These are phyloP conservation scores for Caenorhabditis sp. DNA, from an alignment of 2,888 invertebrate genomes.

Conservation along the genomic window DNA sequence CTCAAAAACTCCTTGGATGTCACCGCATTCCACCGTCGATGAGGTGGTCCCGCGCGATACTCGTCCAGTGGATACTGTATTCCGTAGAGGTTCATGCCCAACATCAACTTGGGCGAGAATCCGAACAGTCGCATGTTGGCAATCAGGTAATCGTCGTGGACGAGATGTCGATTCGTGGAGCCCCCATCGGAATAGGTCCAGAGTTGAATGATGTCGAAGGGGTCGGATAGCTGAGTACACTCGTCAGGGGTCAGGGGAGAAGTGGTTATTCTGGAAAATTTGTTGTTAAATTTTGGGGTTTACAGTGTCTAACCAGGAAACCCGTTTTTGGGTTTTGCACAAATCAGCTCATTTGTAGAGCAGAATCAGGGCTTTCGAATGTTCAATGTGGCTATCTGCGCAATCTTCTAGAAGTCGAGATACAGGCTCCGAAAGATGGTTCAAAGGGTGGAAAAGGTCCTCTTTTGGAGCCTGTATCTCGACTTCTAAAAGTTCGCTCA, in stretches of 20 bases:
- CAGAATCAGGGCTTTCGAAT: too few relatives aligned
- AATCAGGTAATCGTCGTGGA: background rate
- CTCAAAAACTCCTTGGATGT: background rate
- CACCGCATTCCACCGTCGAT: background rate
- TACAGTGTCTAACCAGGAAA: too few relatives aligned
- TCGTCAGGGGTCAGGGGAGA: background rate
- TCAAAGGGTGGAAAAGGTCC: too few relatives aligned
- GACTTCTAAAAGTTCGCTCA: too few relatives aligned
- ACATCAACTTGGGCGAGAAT: conserved; percentile 57
- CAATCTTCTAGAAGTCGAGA: too few relatives aligned
- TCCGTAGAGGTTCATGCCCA: conserved; percentile 76
- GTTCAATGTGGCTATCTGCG: too few relatives aligned
- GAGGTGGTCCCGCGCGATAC: background rate
- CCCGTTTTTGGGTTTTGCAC: too few relatives aligned
- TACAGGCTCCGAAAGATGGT: too few relatives aligned
- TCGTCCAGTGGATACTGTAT: conserved; percentile 37
- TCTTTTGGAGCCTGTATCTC: too few relatives aligned
- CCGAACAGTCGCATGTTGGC: background rate
- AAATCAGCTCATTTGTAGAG: too few relatives aligned
- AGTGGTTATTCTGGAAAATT: background rate
- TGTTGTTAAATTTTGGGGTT: too few relatives aligned
- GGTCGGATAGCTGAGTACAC: background rate
- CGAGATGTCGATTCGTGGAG: background rate
- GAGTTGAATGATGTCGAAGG: conserved; percentile 12
- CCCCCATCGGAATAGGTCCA: conserved; percentile 18